Percentiles rank a stretch among this genome's conserved stretches.
phyloP scores from a whole-genome alignment of 2,888 invertebrate species.

The Chrysomela aeneicollis region DNA sequence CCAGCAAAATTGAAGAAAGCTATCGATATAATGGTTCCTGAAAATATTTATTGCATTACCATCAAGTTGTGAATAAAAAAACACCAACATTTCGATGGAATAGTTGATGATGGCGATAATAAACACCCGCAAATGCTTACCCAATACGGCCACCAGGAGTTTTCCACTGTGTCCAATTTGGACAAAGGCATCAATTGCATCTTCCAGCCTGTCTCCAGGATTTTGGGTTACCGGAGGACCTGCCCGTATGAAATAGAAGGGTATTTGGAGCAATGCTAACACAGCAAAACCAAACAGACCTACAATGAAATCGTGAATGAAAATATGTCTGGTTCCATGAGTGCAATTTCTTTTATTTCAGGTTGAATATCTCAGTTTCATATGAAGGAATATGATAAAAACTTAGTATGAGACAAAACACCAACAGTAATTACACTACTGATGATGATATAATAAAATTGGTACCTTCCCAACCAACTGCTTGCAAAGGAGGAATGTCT shows the following conservation, averaged over 20 bases:
- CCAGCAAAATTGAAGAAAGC: slow-evolving; percentile 75
- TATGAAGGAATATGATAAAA: no score
- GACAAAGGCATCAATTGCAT: slow-evolving; percentile 82
- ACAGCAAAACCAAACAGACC: slow-evolving; percentile 74
- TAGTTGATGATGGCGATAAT: no score
- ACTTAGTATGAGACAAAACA: no score
- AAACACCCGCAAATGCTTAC: no score
- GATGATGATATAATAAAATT: not conserved
- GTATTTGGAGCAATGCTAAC: slow-evolving; percentile 71
- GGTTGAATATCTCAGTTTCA: no score
- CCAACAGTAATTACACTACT: not conserved
- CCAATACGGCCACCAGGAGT: slow-evolving; percentile 72
- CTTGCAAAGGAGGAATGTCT: slow-evolving; percentile 89
- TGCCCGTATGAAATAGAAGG: slow-evolving; percentile 83
- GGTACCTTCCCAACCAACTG: slow-evolving; percentile 92
- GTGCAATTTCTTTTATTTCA: no score
- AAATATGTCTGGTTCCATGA: no score
- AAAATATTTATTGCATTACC: slow-evolving; percentile 44
- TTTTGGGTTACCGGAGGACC: slow-evolving; percentile 80
- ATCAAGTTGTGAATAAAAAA: not conserved
- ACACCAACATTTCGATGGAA: no score
- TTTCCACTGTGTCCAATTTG: slow-evolving; percentile 76
- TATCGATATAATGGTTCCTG: slow-evolving; percentile 84
- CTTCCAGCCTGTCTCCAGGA: slow-evolving; percentile 80
- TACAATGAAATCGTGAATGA: not conserved